Evolutionary conservation across 2,888 invertebrate species (phyloP).

Genomic region (Eristalinus sepulchralis): DNA sequence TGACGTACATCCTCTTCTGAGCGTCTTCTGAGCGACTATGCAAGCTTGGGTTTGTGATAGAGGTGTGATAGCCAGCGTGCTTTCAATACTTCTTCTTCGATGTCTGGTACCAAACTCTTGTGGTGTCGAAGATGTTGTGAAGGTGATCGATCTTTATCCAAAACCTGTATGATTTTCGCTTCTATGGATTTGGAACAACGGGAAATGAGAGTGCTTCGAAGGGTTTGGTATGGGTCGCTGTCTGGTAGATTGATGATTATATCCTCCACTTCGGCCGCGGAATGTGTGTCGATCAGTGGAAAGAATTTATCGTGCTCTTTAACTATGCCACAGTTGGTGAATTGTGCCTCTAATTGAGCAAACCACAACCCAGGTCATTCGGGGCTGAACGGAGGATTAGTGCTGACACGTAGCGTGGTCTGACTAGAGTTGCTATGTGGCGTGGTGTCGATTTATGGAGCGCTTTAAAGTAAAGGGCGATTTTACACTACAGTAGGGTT

Average conservation of each 20-base stretch:
- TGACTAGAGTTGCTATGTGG: too few species aligned
- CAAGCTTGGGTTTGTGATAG: too few species aligned
- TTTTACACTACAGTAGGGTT: too few species aligned
- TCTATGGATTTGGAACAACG: constrained; percentile 25
- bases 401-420: too few species aligned
- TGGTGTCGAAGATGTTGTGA: constrained; percentile 34
- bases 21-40: not conserved
- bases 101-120: constrained; percentile 10
- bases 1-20: not conserved
- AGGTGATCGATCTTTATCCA: constrained; percentile 31
- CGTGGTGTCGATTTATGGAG: too few species aligned
- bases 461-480: too few species aligned
- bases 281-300: not conserved
- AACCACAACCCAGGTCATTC: constrained; percentile 17
- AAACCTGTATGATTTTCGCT: constrained; percentile 22
- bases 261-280: constrained; percentile 11
- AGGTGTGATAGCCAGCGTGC: constrained; percentile 13
- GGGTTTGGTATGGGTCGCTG: constrained; percentile 11
- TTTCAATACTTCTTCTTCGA: constrained; percentile 10
- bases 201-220: constrained; percentile 20
- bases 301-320: not conserved
- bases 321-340: constrained; percentile 14
- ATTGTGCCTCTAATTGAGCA: constrained; percentile 6
- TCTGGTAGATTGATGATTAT: not conserved
- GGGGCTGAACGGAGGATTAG: not conserved